Evolutionary conservation across 2,888 invertebrate genomes (phyloP).

Genomic region (Anoncus sp.): DNA sequence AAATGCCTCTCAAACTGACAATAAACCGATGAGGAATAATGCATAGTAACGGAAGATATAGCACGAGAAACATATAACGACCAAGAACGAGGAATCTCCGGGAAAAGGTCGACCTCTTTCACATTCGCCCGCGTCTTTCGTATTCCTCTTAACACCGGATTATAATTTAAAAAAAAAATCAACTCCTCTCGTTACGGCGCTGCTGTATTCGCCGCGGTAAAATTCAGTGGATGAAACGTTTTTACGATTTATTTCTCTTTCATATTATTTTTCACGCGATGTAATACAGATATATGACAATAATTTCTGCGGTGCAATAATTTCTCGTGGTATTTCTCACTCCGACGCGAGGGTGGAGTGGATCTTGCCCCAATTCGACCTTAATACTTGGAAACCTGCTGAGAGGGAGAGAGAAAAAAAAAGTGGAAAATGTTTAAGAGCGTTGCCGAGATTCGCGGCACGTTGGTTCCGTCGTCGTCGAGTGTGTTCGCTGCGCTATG

Average conservation of each 20-base stretch:
- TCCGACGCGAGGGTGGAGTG: conserved; percentile 12
- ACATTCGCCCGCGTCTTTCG: conserved; percentile 11
- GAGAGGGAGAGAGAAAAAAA: conserved; percentile 4
- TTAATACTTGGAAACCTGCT: conserved; percentile 33
- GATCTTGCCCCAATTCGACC: conserved; percentile 43
- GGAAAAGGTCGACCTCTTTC: conserved; percentile 44
- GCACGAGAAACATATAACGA: background rate
- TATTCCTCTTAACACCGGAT: background rate
- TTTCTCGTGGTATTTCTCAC: conserved; percentile 30
- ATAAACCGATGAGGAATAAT: conserved; percentile 53
- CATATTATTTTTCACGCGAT: background rate
- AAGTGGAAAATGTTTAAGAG: conserved; percentile 24
- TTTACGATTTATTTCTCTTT: background rate
- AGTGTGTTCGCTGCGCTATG: background rate
- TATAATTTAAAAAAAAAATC: background rate
- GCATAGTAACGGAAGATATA: conserved; percentile 10
- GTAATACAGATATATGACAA: too few species aligned
- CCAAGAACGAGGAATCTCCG: conserved; percentile 3
- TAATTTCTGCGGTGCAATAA: too few species aligned
- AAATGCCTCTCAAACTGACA: conserved; percentile 51
- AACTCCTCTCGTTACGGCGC: background rate
- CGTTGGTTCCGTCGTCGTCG: conserved; percentile 32
- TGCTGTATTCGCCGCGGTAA: background rate
- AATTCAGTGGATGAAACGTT: conserved; percentile 7
- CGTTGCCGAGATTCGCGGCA: conserved; percentile 37